Evolutionary conservation across 2,888 invertebrate species (phyloP), one percentile per base, ranked within the genome.

Genomic region (Cryptophagus acutangulus): DNA sequence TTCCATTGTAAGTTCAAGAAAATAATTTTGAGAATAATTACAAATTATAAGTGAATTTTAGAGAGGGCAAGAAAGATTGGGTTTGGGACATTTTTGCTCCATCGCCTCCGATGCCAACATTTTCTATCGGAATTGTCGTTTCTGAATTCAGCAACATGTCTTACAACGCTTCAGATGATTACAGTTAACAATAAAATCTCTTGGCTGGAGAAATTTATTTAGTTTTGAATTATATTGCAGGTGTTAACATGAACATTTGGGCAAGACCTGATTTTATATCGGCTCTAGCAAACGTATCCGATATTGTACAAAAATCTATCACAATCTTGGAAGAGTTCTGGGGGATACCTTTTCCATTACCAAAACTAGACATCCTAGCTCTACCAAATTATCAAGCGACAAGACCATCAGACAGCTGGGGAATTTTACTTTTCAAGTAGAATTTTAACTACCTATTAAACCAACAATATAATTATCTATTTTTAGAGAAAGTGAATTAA

Each of bases 361-460:
- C 75, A 0, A 81, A 81, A 59, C 63, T 88, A 46, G 86, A 88
- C 61, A 69, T 87, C 2, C 74, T 88, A 0, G 84, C 84, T 0
- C 67, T 87, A 35, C 88, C 88, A 0, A 80, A 78, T 46, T 81
- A 84, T 49, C 74, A 77, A 46, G 80, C 82, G 0, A 78, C 81
- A 1, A 79, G 81, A 51, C 84, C 87, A 0, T 79, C 82, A 2
- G 87, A 87, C 55, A 83, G 80, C 57, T 88, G 87, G 87, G 88
- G 88, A 2, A 71, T 88, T 2, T 75, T 87, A 49, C 72, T 86
- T 24, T 85, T 87, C 62, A 86, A 81, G 87, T 87, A 72, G 71
- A 71, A 64, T 15, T 17, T 36, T 3, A 17, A 41, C 17, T 31
- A 16, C n/a, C 3, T 16, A 17, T 5, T 12, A 14, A 17, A 17